Evolutionary conservation across 2,888 invertebrate genomes (phyloP), one percentile per base, ranked within the genome.

Genomic region (Latrodectus elegans): DNA sequence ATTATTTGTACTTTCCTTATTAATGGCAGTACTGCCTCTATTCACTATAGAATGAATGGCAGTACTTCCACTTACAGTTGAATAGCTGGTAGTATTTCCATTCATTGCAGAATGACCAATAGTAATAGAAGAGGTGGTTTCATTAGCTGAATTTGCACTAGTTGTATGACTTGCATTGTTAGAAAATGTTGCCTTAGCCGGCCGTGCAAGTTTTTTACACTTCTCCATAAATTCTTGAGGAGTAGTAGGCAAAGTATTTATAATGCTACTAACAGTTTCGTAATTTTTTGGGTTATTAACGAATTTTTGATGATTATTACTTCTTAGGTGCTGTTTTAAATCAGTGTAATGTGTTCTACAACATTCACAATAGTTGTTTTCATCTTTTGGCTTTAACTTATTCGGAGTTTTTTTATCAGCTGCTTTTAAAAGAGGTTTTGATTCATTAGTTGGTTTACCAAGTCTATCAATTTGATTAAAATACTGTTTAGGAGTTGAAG

Each of bases 351-450:
- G 78, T 26, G 68, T 64, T 72, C 55, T 84, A 38, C 88, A 88
- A 68, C 88, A 88, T 72, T 88, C 88, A 72, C 88, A 88, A n/a
- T 76, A 88, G 26, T 88, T 84, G 14, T 80, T 88, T 51, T 84
- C 80, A 55, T 84, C 83, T 55, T 88, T 88, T 0, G 84, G 80
- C 52, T 80, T 84, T 55, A 64, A 12, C 55, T 71, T 79, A 71
- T 80, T 86, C 0, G 53, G 55, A 38, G 67, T 64, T 71, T 84
- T 83, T 53, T 84, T 88, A 17, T 80, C 78, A 52, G 52, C 64
- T 52, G 26, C 76, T 55, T 88, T 84, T 26, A 81, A 52, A 14
- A 72, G 67, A 9, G 71, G 73, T n/a, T 81, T 87, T 17, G 65
- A 11, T n/a, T 75, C 76, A 14, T 80, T 78, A 3, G 12, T 68